These are phyloP conservation scores for Lithobates sylvaticus DNA, from an alignment of 2,797 vertebrate genomes.

Conservation along the genomic window DNA sequence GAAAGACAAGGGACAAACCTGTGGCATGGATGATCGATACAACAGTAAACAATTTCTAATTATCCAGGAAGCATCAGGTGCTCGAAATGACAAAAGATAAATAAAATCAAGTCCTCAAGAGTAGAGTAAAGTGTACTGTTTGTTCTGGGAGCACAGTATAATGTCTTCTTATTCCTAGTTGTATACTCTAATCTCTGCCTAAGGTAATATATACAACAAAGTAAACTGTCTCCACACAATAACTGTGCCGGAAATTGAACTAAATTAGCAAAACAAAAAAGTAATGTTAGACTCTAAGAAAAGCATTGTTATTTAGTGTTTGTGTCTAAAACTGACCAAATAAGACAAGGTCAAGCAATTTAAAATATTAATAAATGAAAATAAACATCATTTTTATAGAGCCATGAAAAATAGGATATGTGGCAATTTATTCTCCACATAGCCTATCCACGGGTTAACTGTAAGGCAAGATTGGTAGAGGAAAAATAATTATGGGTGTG, in stretches of 20 bases:
- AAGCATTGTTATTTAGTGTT: too few relatives aligned
- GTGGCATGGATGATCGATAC: slow-evolving; percentile 29
- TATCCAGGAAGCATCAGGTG: slow-evolving; percentile 15
- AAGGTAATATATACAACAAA: not conserved
- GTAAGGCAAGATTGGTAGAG: too few relatives aligned
- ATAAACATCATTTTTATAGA: too few relatives aligned
- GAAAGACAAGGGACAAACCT: not conserved
- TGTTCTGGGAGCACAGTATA: not conserved
- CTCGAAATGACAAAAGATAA: slow-evolving; percentile 22
- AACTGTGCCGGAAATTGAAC: not conserved
- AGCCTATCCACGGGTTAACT: too few relatives aligned
- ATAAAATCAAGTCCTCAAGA: not conserved
- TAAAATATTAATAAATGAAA: too few relatives aligned
- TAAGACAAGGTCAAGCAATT: too few relatives aligned
- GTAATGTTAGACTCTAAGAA: not conserved
- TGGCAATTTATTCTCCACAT: too few relatives aligned
- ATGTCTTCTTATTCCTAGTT: not conserved
- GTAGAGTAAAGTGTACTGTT: not conserved
- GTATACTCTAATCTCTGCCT: not conserved
- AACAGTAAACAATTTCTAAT: slow-evolving; percentile 38
- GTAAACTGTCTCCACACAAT: slow-evolving; percentile 1
- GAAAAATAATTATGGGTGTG: too few relatives aligned
- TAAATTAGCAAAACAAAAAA: not conserved
- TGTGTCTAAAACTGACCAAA: too few relatives aligned
- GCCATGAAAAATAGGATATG: too few relatives aligned